Base-by-base conservation (phyloP, 2,797 vertebrate genomes). In the Antennarius maculatus region DNA sequence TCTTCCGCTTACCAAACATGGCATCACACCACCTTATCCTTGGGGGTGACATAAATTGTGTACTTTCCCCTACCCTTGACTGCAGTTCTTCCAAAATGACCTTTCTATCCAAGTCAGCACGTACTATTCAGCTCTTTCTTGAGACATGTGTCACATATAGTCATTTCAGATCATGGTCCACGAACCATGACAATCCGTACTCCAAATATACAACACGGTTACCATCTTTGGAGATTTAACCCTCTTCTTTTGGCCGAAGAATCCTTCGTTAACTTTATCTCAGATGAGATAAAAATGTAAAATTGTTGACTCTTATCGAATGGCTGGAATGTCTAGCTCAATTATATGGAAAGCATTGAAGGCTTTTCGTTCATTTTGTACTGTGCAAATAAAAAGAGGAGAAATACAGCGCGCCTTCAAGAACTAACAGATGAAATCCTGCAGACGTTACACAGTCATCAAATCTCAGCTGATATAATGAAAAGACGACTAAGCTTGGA, bases 401-500 rank as follows among this genome's bases (percentile, higher is more conserved):
- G 23, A 23, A 23, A 1, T 23, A 23, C 23, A 23, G 23, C 23
- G 2, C 23, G 23, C 2, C 23, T 23, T 23, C 23, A 23, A n/a
- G n/a, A n/a, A 23, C 23, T 23, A 23, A 23, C 23, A 23, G 2
- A 23, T 23, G 23, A 23, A 23, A 23, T 23, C 1, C 23, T 23
- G 23, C 1, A 23, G 23, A 23, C 23, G 23, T 23, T 23, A 23
- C 23, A 23, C 23, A 23, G 23, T 23, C 23, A 23, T 23, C 23
- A 23, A 55, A 55, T 7, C 5, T 55, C 42, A 58, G 16, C 42
- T 10, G 10, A 58, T 16, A 46, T 58, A 58, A n/a, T 58, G 5
- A 29, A 46, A 58, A 10, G 3, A 10, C 15, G 23, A 11, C 1
- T 46, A 1, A 4, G 8, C 17, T 7, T 46, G 13, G 47, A 51